Base-by-base conservation (phyloP, 2,113 vertebrate species). In the Centropus bengalensis region DNA sequence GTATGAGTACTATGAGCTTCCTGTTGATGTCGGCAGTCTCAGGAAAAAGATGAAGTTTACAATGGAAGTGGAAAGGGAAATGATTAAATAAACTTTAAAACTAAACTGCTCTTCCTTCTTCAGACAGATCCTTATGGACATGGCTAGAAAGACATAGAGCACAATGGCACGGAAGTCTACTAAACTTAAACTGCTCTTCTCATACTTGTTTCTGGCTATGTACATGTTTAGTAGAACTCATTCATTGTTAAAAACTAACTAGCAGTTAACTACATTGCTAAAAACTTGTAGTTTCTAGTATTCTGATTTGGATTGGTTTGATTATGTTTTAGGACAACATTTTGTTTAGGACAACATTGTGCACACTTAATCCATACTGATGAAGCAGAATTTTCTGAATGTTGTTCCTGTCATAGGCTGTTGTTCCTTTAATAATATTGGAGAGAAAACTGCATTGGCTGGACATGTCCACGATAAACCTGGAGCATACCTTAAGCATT, bases 1-100 rank as follows among this genome's bases (percentile, higher is more conserved):
- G 33, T 12, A 1, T 47, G 86, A 75, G 38, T 79, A 33, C 62
- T 82, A 30, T 77, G 45, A 77, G 55, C 51, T 91, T 95, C 92
- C 85, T 94, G 90, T 70, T 89, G 40, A 64, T 79, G 58, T 88
- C 88, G 85, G 45, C 38, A 59, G 18, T 33, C 79, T 88, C 86
- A 80, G 71, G 82, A 91, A 92, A 87, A 95, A 86, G 89, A 42
- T 89, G 47, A 88, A 70, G 47, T 76, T 88, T 94, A 91, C 70
- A 89, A 78, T 93, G 82, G 71, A 83, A 74, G 51, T 91, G 64
- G 64, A 83, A 95, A 94, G 47, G 94, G 87, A 97, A 97, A 94
- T 82, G 85, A 74, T 81, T 83, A 70, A 96, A 89, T 95, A 94
- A 86, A 64, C 64, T 80, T 94, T 97, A 86, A 77, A 94, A 67